Percentiles rank a stretch among this genome's conserved stretches.
These are phyloP conservation scores for Melangyna quadrimaculata DNA, from an alignment of 2,888 invertebrate species.

Conservation along the genomic window DNA sequence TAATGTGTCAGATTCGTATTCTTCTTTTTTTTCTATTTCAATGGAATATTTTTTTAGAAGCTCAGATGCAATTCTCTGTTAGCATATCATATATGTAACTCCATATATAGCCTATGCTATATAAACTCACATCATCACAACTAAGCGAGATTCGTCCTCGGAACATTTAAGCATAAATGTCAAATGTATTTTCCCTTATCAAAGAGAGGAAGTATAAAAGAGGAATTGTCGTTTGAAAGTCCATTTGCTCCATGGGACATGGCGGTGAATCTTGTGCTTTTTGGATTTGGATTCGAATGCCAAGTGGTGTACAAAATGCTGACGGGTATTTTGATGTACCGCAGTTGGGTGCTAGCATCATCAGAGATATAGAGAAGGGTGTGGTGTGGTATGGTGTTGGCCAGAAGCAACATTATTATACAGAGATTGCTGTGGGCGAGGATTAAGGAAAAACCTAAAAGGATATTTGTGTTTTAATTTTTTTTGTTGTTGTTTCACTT, in stretches of 20 bases:
- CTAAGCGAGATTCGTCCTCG: constrained; percentile 2
- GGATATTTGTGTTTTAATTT: constrained; percentile 48
- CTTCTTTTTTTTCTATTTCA: constrained; percentile 16
- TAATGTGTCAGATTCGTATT: constrained; percentile 49
- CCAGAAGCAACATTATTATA: constrained; percentile 24
- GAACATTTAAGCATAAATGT: constrained; percentile 56
- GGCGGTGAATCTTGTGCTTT: constrained; percentile 50
- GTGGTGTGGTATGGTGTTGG: not conserved
- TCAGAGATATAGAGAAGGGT: not conserved
- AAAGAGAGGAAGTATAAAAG: constrained; percentile 46
- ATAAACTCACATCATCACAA: not conserved
- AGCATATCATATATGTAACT: not conserved
- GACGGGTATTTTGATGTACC: constrained; percentile 27
- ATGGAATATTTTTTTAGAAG: constrained; percentile 17
- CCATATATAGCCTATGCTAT: not conserved
- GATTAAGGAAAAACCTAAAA: constrained; percentile 41
- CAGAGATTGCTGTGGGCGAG: not conserved
- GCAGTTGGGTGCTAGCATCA: not conserved
- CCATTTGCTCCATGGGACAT: constrained; percentile 56
- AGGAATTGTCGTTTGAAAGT: constrained; percentile 57
- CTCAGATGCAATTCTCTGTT: constrained; percentile 46
- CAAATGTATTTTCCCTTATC: constrained; percentile 62
- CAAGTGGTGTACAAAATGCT: constrained; percentile 40
- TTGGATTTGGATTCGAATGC: constrained; percentile 23
- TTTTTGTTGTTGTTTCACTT: not conserved